Evolutionary conservation across 92 coral and sea anemone genomes (phyloP), one percentile per base, ranked within the genome.

Genomic region (Montipora capitata): DNA sequence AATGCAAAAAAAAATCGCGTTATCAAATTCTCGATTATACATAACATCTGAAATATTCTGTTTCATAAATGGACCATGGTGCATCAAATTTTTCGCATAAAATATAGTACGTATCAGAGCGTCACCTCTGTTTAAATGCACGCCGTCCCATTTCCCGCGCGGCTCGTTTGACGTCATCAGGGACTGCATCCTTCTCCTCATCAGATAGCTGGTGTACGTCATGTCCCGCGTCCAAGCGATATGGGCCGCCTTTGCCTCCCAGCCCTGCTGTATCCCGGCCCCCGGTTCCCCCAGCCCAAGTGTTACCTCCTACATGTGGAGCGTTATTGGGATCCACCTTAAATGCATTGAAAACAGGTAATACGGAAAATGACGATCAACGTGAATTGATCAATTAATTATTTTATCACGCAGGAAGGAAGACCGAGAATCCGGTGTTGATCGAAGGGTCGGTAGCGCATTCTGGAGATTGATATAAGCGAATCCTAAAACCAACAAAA

Each of bases 211-310:
- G 99, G 77, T 91, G 93, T 17, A 97, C 99, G 35, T 97, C 99
- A 82, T 97, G 99, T 15, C 98, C 99, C 11, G 98, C 99, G 80
- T 97, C 99, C 48, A 96, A 93, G 54, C 99, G 93, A 70, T 97
- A 97, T 6, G 99, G 99, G 18, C 99, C 99, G 45, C 99, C 99
- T 92, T 96, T 97, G 11, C 99, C 99, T 45, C 99, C 99, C 11
- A 97, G 94, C 85, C 99, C 99, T 41, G 99, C 99, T 5, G 99
- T 97, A 83, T 97, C 99, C 71, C 99, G 96, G 14, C 99, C 99
- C 44, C 99, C 99, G 10, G 99, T 96, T n/a, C 99, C 99, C 59
- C 99, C 99, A 3, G 99, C 99, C 99, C 99, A 97, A 5, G 98
- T 97, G 88, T 97, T 97, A 6, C 98, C 99, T 27, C 99, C 99